Evolutionary conservation across 2,797 vertebrate genomes (phyloP), one percentile per base, ranked within the genome.

Genomic region (Mergus octosetaceus): DNA sequence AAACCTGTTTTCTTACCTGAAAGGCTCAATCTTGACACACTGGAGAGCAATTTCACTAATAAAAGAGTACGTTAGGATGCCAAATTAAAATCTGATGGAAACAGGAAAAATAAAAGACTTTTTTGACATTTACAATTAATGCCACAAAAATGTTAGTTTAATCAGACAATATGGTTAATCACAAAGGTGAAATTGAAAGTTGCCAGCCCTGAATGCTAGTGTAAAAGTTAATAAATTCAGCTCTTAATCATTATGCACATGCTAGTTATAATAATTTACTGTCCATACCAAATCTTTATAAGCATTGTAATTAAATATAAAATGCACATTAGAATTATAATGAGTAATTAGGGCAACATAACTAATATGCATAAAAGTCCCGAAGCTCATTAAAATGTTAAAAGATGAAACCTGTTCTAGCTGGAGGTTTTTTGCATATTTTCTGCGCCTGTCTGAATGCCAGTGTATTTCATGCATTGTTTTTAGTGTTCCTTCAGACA

Each of bases 231-330:
- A 98, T 98, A 98, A 98, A 98, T 98, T 97, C 96, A 96, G 97
- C 96, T 97, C 94, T 87, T 98, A 97, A 97, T 97, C 97, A 96
- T 97, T 97, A 97, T 95, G 96, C 97, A 95, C 97, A 97, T 96
- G 97, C 97, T 98, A 95, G 97, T 98, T 98, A 97, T 98, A 98
- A 97, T 98, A 98, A 99, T 98, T 98, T 98, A 97, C 97, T 96
- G 97, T 94, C 98, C 98, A 97, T 96, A 98, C 96, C 97, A 97
- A 98, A 98, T 97, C 97, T 98, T 98, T 98, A 97, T 98, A 98
- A 98, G 98, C 96, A 97, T 97, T 98, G 98, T 97, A 98, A 98
- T 98, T 98, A 98, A 98, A 98, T 98, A 98, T 98, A 97, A 98
- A 98, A 98, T 97, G 98, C 97, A 98, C 97, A 98, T 98, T 98